phyloP scores from a whole-genome alignment of 1,140 invertebrate species.

The Drosophila teissieri region DNA sequence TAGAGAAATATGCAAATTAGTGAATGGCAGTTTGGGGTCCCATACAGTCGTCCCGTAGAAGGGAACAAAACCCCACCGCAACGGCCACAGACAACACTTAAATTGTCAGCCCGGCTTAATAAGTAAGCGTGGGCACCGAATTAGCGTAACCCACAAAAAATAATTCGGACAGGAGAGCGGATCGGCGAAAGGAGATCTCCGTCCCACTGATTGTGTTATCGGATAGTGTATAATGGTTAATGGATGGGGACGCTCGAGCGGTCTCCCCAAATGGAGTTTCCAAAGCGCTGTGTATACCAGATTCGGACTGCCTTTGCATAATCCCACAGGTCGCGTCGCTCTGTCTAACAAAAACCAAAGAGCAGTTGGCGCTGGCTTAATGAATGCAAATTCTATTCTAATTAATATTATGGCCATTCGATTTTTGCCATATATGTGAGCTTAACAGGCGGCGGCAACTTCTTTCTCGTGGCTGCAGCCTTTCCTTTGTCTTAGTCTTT shows the following conservation, averaged over 20 bases:
- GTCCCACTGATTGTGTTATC: conserved; percentile 12
- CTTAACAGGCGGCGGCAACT: conserved; percentile 53
- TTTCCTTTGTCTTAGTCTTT: conserved; percentile 44
- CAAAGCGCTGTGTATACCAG: conserved; percentile 4
- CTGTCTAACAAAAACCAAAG: conserved; percentile 76
- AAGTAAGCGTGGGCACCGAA: conserved; percentile 53
- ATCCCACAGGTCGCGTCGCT: conserved; percentile 62
- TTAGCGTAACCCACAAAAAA: conserved; percentile 59
- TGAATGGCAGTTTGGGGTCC: conserved; percentile 65
- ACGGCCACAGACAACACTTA: conserved; percentile 48
- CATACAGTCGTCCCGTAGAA: conserved; percentile 54
- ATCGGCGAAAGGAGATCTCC: conserved; percentile 25
- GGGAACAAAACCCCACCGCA: conserved; percentile 52
- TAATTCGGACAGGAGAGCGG: conserved; percentile 22
- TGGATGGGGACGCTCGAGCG: not conserved
- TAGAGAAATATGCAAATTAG: conserved; percentile 80
- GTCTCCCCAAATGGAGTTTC: conserved; percentile 16
- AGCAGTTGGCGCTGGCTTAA: conserved; percentile 57
- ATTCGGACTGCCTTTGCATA: conserved; percentile 38
- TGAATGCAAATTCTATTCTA: conserved; percentile 80
- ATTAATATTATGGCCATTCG: conserved; percentile 72
- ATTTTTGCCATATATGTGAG: conserved; percentile 32
- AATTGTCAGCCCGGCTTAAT: conserved; percentile 48
- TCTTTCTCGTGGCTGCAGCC: conserved; percentile 63
- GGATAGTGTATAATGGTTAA: conserved; percentile 28